phyloP scores from a whole-genome alignment of 1,140 invertebrate genomes.

The Pemphigus obesinymphae region DNA sequence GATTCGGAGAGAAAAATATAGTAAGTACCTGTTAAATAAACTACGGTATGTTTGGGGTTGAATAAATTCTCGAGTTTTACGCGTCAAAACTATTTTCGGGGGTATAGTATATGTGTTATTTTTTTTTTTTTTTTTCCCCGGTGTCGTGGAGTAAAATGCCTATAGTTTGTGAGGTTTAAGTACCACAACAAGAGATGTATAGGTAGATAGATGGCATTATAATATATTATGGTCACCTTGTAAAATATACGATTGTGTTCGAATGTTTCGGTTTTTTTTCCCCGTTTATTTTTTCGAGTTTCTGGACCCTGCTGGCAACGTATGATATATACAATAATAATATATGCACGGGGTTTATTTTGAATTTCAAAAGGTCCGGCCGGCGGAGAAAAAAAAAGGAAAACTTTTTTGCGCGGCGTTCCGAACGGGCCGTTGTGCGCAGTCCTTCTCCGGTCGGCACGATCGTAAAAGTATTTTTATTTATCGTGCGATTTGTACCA shows the following conservation, averaged over 20 bases:
- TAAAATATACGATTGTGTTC: neutral
- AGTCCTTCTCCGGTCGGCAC: neutral
- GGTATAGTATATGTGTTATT: neutral
- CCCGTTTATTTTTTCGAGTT: neutral
- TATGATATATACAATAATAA: too few relatives aligned
- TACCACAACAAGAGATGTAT: neutral
- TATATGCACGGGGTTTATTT: neutral
- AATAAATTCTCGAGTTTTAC: neutral
- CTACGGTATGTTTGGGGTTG: neutral
- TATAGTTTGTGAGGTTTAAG: neutral
- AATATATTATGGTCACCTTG: neutral
- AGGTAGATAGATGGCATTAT: neutral
- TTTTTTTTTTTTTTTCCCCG: neutral
- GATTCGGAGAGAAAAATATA: neutral
- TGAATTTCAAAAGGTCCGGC: neutral
- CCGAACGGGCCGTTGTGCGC: neutral
- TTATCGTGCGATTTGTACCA: neutral
- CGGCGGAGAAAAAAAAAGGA: neutral
- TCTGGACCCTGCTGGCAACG: too few relatives aligned
- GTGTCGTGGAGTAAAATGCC: neutral
- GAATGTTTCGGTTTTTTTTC: neutral
- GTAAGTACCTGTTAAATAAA: neutral
- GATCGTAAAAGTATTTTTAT: conserved; percentile 1
- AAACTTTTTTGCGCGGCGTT: conserved; percentile 15
- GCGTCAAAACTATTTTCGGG: neutral